Conservation (phyloP, 2,888 invertebrate species). For the Sarcophaga variegata region DNA sequence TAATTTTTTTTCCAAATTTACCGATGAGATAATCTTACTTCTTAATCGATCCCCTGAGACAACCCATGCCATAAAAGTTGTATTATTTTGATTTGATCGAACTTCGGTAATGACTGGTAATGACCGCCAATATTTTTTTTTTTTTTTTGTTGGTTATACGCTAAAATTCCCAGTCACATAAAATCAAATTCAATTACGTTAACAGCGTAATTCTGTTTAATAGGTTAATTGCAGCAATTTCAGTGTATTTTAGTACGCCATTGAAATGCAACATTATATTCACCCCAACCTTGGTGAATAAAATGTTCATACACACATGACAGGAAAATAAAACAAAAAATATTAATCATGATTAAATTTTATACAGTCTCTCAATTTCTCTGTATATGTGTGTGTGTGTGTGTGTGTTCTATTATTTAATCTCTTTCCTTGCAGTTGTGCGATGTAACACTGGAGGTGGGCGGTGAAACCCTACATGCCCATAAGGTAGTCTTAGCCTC, state of each 20-base stretch:
- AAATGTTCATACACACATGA: not conserved
- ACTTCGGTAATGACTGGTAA: too few species aligned
- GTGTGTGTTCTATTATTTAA: not conserved
- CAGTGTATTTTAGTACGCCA: not conserved
- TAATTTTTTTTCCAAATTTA: too few species aligned
- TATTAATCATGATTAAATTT: constrained; percentile 55
- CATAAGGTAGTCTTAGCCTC: constrained; percentile 89
- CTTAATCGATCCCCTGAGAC: too few species aligned
- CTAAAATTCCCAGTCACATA: too few species aligned
- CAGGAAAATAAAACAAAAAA: not conserved
- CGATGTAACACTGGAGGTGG: constrained; percentile 86
- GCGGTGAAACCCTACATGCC: constrained; percentile 86
- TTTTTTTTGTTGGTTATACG: too few species aligned
- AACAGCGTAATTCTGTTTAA: too few species aligned
- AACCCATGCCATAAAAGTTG: too few species aligned
- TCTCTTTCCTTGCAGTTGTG: constrained; percentile 76
- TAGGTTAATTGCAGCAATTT: not conserved
- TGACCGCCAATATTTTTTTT: too few species aligned
- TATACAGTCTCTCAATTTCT: constrained; percentile 16
- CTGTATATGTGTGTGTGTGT: not conserved
- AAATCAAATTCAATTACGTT: too few species aligned
- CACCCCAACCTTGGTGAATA: not conserved
- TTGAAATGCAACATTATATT: not conserved
- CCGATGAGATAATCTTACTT: too few species aligned
- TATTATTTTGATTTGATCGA: too few species aligned